Evolutionary conservation across 2,888 invertebrate species (phyloP).

Genomic region (Drosophila kanekoi): DNA sequence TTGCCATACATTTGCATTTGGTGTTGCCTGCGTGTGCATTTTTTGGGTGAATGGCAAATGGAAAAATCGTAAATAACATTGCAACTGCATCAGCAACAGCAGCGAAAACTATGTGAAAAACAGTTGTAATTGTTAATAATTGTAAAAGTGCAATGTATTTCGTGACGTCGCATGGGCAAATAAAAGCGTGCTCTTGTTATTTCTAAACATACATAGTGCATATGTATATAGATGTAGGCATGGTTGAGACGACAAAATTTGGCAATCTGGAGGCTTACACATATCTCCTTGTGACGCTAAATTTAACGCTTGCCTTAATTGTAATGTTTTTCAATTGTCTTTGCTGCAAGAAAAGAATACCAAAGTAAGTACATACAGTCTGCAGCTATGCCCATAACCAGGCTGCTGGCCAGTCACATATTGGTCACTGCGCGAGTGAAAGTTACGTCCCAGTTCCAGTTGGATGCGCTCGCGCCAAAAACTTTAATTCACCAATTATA

Average conservation of each 20-base stretch:
- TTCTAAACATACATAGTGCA: constrained; percentile 49
- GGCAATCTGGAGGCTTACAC: constrained; percentile 68
- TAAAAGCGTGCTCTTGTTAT: constrained; percentile 29
- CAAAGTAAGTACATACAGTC: constrained; percentile 87
- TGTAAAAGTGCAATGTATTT: constrained; percentile 56
- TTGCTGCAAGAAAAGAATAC: constrained; percentile 90
- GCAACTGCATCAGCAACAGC: constrained; percentile 46
- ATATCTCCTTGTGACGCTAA: constrained; percentile 82
- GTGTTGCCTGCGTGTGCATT: constrained; percentile 48
- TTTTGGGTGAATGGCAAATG: constrained; percentile 49
- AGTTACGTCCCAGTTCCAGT: constrained; percentile 70
- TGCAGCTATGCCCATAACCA: not conserved
- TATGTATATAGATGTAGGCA: constrained; percentile 47
- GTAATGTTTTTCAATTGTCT: constrained; percentile 89
- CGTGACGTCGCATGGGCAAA: constrained; percentile 27
- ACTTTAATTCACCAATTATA: constrained; percentile 30
- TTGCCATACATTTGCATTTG: constrained; percentile 29
- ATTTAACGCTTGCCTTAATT: constrained; percentile 84
- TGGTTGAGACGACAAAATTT: constrained; percentile 64
- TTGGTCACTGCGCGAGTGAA: constrained; percentile 58
- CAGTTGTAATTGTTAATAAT: constrained; percentile 30
- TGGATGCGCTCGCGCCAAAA: constrained; percentile 59
- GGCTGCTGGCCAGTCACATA: not conserved
- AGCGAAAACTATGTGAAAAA: constrained; percentile 50
- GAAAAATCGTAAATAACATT: constrained; percentile 63